A percentile compares a stretch with the other conserved stretches of the same genome.
These are phyloP conservation scores for Priocnemis perturbator DNA, from an alignment of 2,888 invertebrate species.

Conservation along the genomic window DNA sequence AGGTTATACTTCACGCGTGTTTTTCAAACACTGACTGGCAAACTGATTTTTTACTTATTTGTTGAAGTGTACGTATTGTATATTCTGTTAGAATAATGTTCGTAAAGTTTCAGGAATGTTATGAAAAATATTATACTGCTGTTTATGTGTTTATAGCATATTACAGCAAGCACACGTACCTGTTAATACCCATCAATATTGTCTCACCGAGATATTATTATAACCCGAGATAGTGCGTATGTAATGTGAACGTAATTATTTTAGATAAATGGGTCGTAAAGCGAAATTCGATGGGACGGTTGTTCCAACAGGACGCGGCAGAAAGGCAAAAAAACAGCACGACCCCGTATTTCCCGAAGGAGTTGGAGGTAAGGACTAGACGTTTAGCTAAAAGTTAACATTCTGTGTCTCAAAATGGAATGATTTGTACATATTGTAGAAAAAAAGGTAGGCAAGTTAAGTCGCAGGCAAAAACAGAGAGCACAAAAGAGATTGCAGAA, in stretches of 20 bases:
- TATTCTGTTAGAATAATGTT: too few species aligned
- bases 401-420: not conserved
- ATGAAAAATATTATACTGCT: too few species aligned
- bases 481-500: conserved; percentile 78
- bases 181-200: too few species aligned
- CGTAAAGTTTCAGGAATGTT: too few species aligned
- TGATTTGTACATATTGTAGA: conserved; percentile 62
- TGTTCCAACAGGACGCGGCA: conserved; percentile 89
- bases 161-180: too few species aligned
- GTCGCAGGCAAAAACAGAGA: conserved; percentile 84
- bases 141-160: too few species aligned
- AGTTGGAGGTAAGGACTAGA: conserved; percentile 72
- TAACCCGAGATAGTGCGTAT: too few species aligned
- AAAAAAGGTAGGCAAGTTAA: conserved; percentile 73
- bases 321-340: conserved; percentile 90
- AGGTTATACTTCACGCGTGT: too few species aligned
- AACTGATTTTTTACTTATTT: too few species aligned
- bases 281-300: conserved; percentile 85
- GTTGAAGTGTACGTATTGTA: too few species aligned
- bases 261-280: conserved; percentile 86
- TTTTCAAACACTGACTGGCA: too few species aligned
- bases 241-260: not conserved
- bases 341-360: conserved; percentile 84
- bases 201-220: too few species aligned
- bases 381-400: not conserved